Percentiles rank a stretch among this genome's conserved stretches.
phyloP scores from a whole-genome alignment of 2,888 invertebrate species.

The Chloromyia formosa region DNA sequence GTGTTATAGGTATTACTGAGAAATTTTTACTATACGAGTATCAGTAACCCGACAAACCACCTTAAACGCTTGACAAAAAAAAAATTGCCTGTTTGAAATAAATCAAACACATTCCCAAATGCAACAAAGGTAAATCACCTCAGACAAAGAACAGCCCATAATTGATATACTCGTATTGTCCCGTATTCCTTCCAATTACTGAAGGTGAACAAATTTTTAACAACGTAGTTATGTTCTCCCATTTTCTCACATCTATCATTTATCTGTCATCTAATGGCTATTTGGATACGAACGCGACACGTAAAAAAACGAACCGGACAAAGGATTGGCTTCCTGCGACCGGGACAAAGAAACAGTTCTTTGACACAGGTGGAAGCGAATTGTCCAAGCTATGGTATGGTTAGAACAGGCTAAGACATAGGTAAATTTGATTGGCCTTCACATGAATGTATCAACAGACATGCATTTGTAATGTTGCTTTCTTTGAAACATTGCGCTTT shows the following conservation, averaged over 20 bases:
- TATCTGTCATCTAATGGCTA: conserved; percentile 22
- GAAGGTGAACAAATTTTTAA: too few relatives aligned
- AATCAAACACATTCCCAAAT: too few relatives aligned
- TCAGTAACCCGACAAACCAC: too few relatives aligned
- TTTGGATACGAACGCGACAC: conserved; percentile 15
- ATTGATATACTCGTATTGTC: too few relatives aligned
- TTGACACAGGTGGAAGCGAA: background rate
- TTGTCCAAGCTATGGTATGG: background rate
- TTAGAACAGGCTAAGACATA: background rate
- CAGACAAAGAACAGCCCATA: background rate
- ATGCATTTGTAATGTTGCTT: too few relatives aligned
- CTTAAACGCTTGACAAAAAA: too few relatives aligned
- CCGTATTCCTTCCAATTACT: too few relatives aligned
- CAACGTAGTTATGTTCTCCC: background rate
- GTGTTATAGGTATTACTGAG: too few relatives aligned
- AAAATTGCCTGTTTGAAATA: too few relatives aligned
- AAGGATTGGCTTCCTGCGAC: conserved; percentile 12
- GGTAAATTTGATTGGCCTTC: background rate
- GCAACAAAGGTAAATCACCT: background rate
- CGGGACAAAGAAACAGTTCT: conserved; percentile 19
- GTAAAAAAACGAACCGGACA: background rate
- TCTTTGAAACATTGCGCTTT: too few relatives aligned
- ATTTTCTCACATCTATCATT: conserved; percentile 12
- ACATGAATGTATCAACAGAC: background rate
- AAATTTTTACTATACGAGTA: too few relatives aligned